Percentiles rank a stretch among this genome's conserved stretches.
These are phyloP conservation scores for Manduca sexta DNA, from an alignment of 1,140 invertebrate genomes.

Conservation along the genomic window DNA sequence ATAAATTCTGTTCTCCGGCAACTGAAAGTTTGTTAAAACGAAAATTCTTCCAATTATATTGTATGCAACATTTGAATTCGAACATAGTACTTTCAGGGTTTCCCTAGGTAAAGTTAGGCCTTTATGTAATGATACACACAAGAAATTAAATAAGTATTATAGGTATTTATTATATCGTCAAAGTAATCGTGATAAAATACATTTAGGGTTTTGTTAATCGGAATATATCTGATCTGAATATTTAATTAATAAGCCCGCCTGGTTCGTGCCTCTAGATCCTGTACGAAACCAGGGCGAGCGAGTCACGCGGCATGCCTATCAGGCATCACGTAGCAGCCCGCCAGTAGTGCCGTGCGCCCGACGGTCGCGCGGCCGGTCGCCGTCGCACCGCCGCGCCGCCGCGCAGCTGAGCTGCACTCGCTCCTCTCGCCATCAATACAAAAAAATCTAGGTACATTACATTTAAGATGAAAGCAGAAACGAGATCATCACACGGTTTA, in stretches of 20 bases:
- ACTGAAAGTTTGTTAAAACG: too few species aligned
- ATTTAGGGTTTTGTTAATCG: neutral
- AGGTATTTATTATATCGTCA: too few species aligned
- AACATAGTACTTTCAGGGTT: too few species aligned
- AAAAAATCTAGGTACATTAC: slow-evolving; percentile 15
- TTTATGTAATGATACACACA: too few species aligned
- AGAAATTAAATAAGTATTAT: too few species aligned
- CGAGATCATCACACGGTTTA: slow-evolving; percentile 15
- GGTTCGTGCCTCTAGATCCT: slow-evolving; percentile 52
- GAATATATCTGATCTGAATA: slow-evolving; percentile 30
- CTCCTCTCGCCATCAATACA: slow-evolving; percentile 4
- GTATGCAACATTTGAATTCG: too few species aligned
- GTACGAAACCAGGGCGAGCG: slow-evolving; percentile 59
- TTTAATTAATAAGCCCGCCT: slow-evolving; percentile 54
- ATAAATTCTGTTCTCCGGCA: too few species aligned
- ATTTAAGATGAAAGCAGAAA: slow-evolving; percentile 19
- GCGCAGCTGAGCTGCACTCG: neutral
- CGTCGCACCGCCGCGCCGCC: neutral
- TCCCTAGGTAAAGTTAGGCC: too few species aligned
- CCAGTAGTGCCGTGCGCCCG: too few species aligned
- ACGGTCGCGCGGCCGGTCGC: too few species aligned
- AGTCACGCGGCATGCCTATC: slow-evolving; percentile 56
- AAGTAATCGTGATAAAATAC: too few species aligned
- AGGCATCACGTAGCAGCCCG: slow-evolving; percentile 38
- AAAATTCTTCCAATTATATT: too few species aligned